A percentile compares a stretch with the other conserved stretches of the same genome.
phyloP scores from a whole-genome alignment of 2,888 invertebrate genomes.

The Cataglyphis albicans region DNA sequence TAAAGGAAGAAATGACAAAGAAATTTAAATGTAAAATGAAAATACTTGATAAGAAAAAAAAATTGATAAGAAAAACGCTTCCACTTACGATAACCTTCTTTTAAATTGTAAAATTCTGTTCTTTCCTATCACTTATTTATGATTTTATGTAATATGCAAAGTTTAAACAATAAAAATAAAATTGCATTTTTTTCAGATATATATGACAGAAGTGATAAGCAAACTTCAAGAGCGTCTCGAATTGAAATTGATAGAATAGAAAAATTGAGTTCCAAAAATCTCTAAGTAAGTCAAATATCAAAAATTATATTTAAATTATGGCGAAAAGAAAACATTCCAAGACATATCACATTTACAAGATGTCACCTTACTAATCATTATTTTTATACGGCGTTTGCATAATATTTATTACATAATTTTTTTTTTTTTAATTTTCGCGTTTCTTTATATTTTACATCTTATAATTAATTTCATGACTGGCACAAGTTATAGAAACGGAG shows the following conservation, averaged over 20 bases:
- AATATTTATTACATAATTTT: no score
- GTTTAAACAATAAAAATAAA: neutral
- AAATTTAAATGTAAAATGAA: neutral
- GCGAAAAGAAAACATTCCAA: neutral
- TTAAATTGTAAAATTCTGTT: slow-evolving; percentile 1
- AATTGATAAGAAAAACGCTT: neutral
- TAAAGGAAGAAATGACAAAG: neutral
- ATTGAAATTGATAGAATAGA: neutral
- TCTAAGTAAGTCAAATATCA: neutral
- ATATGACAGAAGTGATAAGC: neutral
- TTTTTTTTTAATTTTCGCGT: neutral
- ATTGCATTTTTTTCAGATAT: neutral
- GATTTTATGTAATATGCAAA: neutral
- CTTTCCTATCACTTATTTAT: neutral
- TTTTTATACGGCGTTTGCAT: neutral
- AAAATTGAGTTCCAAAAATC: neutral
- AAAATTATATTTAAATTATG: neutral
- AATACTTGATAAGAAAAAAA: neutral
- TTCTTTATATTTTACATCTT: neutral
- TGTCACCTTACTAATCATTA: neutral
- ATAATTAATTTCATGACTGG: neutral
- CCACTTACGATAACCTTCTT: neutral
- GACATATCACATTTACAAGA: neutral
- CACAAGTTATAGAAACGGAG: neutral
- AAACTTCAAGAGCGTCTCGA: neutral